These are phyloP conservation scores for Chaetura pelagica DNA, from an alignment of 2,113 vertebrate species.

Conservation along the genomic window DNA sequence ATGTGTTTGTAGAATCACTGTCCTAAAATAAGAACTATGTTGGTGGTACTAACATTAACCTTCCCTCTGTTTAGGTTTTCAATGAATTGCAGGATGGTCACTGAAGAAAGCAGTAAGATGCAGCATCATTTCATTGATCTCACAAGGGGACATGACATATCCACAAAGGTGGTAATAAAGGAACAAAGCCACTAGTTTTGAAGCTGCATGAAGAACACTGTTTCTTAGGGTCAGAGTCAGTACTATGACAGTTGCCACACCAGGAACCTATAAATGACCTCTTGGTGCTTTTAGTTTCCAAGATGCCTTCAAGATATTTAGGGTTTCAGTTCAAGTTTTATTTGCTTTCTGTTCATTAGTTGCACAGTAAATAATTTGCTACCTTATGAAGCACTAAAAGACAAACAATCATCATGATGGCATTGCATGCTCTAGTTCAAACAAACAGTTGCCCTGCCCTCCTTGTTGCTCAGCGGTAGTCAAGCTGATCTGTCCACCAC, in stretches of 20 bases:
- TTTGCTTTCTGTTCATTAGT: background rate
- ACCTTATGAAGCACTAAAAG: background rate
- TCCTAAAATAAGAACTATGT: background rate
- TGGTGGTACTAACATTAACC: background rate
- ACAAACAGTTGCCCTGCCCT: background rate
- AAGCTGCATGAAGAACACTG: background rate
- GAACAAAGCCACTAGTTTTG: background rate
- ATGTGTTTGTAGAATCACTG: background rate
- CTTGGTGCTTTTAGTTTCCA: background rate
- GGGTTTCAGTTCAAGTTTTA: background rate
- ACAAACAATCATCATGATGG: background rate
- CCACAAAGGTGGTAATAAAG: background rate
- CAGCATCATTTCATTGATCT: background rate
- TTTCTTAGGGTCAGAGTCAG: background rate
- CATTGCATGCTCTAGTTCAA: background rate
- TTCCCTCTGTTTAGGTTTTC: background rate
- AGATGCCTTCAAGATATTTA: background rate
- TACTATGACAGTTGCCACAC: background rate
- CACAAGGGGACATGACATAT: background rate
- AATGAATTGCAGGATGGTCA: background rate
- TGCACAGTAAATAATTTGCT: background rate
- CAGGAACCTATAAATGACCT: background rate
- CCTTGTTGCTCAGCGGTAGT: background rate
- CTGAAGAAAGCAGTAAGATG: background rate
- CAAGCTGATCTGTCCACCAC: background rate